Base-by-base conservation (phyloP, 1,140 invertebrate species). In the Andrena cerasifolii region DNA sequence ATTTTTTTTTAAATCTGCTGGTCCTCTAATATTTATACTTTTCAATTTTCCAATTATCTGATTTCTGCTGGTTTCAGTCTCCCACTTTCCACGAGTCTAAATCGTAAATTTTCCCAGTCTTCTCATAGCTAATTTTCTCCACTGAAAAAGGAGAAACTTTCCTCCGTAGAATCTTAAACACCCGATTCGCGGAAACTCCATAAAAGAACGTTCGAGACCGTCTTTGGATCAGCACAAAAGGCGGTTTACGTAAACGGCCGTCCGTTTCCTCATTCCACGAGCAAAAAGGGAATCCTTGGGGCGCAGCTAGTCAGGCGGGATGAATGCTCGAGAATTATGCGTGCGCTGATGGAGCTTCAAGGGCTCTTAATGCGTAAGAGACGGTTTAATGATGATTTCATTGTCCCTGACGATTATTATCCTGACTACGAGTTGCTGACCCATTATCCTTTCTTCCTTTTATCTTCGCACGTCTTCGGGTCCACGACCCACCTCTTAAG, bases 321-420 rank as follows among this genome's bases (percentile, higher is more conserved):
- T 70, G 70, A 83, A 74, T 61, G 80, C 49, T 71, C 70, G 59
- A 24, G 54, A 28, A n/a, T 53, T 33, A 47, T 26, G 43, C 43
- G 68, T 58, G 47, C 74, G 49, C 63, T 31, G 72, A 73, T 24
- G 63, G 62, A 24, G 8, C 72, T 33, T 84, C 80, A 84, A 84
- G 80, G 80, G 80, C 80, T 59, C 43, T 79, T 49, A 67, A 70
- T 75, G 80, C 80, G 82, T 83, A 83, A 79, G 70, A 83, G 63
- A 5, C 56, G n/a, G 58, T 40, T 40, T 10, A 40, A 40, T 24
- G 36, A 63, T 61, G 33, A n/a, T 70, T 84, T 82, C 62, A 79
- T 83, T 75, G 80, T 67, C 24, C 40, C 63, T 78, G 62, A 33
- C 72, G 82, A 78, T 40, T 10, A 40, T 40, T 40, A 10, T 40